Conservation (phyloP, 1,140 invertebrate genomes). For the Diorhabda elongata region DNA sequence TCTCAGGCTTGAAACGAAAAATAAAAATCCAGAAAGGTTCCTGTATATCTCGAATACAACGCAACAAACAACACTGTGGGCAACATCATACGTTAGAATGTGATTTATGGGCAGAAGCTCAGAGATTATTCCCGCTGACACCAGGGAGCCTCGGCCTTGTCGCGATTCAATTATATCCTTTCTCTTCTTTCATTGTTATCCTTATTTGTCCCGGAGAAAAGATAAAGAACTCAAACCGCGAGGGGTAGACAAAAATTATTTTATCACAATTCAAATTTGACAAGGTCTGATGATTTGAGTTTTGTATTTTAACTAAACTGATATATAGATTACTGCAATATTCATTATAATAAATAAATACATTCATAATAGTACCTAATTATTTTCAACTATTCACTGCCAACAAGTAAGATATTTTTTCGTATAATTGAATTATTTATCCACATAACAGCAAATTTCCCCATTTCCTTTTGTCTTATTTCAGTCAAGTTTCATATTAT, state of each 20-base stretch:
- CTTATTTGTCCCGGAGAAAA: slow-evolving; percentile 6
- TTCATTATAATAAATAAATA: too few relatives aligned
- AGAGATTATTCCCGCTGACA: slow-evolving; percentile 9
- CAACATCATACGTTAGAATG: slow-evolving; percentile 8
- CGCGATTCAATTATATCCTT: slow-evolving; percentile 14
- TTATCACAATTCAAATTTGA: not conserved
- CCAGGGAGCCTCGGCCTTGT: slow-evolving; percentile 3
- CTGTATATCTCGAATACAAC: not conserved
- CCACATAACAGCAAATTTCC: too few relatives aligned
- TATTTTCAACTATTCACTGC: too few relatives aligned
- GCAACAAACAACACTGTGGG: not conserved
- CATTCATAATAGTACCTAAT: too few relatives aligned
- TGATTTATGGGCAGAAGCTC: slow-evolving; percentile 6
- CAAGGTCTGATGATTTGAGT: not conserved
- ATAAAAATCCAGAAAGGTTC: not conserved
- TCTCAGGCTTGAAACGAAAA: too few relatives aligned
- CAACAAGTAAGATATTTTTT: too few relatives aligned
- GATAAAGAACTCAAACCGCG: not conserved
- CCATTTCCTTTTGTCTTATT: too few relatives aligned
- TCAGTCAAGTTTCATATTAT: too few relatives aligned
- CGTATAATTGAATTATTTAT: too few relatives aligned
- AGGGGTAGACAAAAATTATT: slow-evolving; percentile 5
- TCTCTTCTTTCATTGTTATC: slow-evolving; percentile 2
- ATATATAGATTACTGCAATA: too few relatives aligned
- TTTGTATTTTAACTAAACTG: too few relatives aligned